These are phyloP conservation scores for Engraulis encrasicolus DNA, from an alignment of 2,113 vertebrate species.

Conservation along the genomic window DNA sequence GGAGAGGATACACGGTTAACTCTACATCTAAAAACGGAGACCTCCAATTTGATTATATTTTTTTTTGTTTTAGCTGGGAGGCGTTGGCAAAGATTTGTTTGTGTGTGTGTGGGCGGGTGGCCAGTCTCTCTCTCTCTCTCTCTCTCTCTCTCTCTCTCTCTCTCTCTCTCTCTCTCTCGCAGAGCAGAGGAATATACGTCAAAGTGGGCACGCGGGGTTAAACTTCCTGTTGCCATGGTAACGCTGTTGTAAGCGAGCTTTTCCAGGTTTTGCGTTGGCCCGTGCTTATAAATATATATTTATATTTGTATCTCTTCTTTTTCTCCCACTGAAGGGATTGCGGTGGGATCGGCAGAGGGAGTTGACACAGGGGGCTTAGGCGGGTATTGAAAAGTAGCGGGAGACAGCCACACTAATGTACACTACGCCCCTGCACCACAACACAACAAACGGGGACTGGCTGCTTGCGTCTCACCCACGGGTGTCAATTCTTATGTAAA, in stretches of 20 bases:
- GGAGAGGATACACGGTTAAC: neutral
- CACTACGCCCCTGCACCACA: neutral
- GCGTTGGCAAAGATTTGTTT: neutral
- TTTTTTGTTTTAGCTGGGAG: neutral
- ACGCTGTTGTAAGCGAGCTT: neutral
- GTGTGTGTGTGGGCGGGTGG: neutral
- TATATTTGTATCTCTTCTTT: no score
- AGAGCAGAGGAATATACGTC: neutral
- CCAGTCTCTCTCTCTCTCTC: no score
- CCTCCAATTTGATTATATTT: no score
- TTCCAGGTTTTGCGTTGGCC: neutral
- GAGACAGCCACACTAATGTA: no score
- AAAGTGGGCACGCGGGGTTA: neutral
- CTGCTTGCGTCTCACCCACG: neutral
- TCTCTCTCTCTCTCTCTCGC: no score
- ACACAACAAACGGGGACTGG: neutral
- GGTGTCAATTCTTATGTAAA: neutral
- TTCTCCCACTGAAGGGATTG: neutral
- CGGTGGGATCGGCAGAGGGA: neutral
- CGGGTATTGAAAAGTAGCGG: neutral
- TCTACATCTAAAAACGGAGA: slow-evolving; percentile 15
- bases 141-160: no score
- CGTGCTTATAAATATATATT: neutral
- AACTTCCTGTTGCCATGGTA: slow-evolving; percentile 13
- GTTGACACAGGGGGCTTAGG: neutral